Base-by-base conservation (phyloP, 1,140 invertebrate genomes). In the Drosophila kikkawai region DNA sequence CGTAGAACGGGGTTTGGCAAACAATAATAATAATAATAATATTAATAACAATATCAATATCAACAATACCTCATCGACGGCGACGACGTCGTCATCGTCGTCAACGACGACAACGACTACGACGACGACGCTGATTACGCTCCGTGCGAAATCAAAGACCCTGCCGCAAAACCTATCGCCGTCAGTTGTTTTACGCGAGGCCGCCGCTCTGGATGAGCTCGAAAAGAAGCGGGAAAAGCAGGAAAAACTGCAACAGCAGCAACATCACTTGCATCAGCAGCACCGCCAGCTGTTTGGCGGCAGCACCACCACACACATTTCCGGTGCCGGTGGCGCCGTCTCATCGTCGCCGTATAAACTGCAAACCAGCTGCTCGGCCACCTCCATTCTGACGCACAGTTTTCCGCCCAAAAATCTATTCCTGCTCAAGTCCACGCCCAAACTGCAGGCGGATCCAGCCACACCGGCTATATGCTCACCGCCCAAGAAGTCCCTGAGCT, bases 71-170 rank as follows among this genome's bases (percentile, higher is more conserved):
- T 48, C 70, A 64, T 12, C 60, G 19, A n/a, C 47, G 26, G 22
- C 22, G 3, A 3, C 50, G 7, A 51, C 75, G 12, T 58, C 93
- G 4, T 93, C 94, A 64, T 93, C 93, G 11, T 86, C 93, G 42
- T 91, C 93, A 9, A 34, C 50, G 0, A 70, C 63, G 3, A 55
- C 73, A 0, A 75, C 79, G 6, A 83, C 93, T 0, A 93, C 94
- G 59, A 93, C 93, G 9, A 92, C 93, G 44, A 92, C 93, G 44
- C 79, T 91, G 51, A 92, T 93, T 55, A 92, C 93, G 37, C 80
- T 91, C 34, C 94, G 93, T 75, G 94, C 94, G 61, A 95, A 95
- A 87, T 93, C 94, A 22, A 94, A 94, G 88, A 95, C 94, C 7
- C 87, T 95, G 53, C 94, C 94, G 50, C 94, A 94, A 80, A 94